phyloP scores from a whole-genome alignment of 2,113 vertebrate genomes.

The Urocynchramus pylzowi region DNA sequence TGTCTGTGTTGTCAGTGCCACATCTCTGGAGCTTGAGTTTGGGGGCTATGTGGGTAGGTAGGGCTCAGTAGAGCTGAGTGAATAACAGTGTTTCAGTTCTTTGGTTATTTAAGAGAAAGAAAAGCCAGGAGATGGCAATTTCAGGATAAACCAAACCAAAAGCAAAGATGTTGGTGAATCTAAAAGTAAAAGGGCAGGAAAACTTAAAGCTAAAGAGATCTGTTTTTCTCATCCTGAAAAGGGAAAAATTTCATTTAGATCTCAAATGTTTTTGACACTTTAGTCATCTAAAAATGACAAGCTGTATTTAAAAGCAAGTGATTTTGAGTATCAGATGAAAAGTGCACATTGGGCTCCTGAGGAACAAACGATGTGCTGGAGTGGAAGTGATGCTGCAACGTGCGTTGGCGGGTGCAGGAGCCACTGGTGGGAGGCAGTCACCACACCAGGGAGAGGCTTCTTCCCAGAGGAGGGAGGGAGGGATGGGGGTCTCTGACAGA shows the following conservation, averaged over 20 bases:
- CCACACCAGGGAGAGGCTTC: neutral
- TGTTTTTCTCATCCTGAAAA: constrained; percentile 27
- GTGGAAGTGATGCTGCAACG: neutral
- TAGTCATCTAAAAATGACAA: constrained; percentile 28
- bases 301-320: constrained; percentile 40
- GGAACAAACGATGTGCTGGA: constrained; percentile 6
- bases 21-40: neutral
- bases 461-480: neutral
- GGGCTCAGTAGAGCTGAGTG: neutral
- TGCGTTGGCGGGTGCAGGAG: neutral
- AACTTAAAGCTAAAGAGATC: neutral
- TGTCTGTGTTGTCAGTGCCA: neutral
- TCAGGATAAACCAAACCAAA: neutral
- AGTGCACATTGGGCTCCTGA: neutral
- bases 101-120: neutral
- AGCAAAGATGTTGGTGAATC: neutral
- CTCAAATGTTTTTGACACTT: constrained; percentile 26
- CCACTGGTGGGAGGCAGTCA: neutral
- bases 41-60: neutral
- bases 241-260: neutral
- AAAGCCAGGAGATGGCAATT: neutral
- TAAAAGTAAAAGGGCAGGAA: neutral
- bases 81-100: neutral
- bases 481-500: neutral
- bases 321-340: constrained; percentile 29